Evolutionary conservation across 2,797 vertebrate species (phyloP).

Genomic region (Pitangus sulphuratus): DNA sequence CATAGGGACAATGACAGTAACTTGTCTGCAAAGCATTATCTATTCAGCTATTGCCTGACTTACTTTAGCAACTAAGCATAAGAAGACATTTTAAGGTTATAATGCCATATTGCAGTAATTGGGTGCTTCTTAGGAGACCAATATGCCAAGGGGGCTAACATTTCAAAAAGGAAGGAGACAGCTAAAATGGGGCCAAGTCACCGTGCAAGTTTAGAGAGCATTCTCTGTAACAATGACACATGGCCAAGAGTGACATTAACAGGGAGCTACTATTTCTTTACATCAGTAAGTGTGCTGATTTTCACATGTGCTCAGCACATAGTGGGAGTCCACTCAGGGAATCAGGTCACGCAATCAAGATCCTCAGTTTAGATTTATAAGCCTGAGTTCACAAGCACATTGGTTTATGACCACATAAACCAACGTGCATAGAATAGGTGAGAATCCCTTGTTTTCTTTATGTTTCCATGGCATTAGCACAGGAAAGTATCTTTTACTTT

Average conservation of each 20-base stretch:
- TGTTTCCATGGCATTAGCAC: neutral
- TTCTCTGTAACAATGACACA: neutral
- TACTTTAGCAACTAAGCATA: neutral
- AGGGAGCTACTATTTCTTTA: neutral
- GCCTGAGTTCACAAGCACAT: neutral
- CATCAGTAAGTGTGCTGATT: neutral
- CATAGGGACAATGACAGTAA: constrained; percentile 31
- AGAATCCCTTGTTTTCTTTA: neutral
- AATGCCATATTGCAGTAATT: neutral
- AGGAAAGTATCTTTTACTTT: neutral
- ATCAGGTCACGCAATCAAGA: fast-evolving
- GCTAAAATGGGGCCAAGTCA: constrained; percentile 27
- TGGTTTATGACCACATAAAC: neutral
- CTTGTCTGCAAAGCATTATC: constrained; percentile 45
- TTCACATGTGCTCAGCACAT: neutral
- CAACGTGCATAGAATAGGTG: neutral
- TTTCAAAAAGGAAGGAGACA: constrained; percentile 35
- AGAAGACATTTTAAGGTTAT: neutral
- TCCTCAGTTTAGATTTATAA: neutral
- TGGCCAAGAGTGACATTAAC: neutral
- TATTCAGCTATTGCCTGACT: constrained; percentile 51
- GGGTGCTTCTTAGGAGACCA: neutral
- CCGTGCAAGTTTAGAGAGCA: constrained; percentile 37
- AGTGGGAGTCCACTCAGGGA: neutral
- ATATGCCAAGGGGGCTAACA: constrained; percentile 16